Percentiles rank a stretch among this genome's conserved stretches.
These are phyloP conservation scores for Scortum barcoo DNA, from an alignment of 2,113 vertebrate species.

Conservation along the genomic window DNA sequence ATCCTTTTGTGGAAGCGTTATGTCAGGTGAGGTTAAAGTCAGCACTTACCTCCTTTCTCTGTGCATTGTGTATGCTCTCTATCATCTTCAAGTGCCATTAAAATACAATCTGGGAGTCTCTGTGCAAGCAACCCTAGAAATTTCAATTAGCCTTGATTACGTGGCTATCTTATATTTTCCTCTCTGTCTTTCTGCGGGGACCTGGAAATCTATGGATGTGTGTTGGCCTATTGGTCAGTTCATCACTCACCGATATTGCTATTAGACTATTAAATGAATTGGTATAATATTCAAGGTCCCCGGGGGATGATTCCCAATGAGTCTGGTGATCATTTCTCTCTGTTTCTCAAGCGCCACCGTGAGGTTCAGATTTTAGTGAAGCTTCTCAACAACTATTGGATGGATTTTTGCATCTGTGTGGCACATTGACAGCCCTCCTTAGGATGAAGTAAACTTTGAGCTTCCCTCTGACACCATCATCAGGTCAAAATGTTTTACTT, in stretches of 20 bases:
- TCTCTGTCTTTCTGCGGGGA: neutral
- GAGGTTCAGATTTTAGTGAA: neutral
- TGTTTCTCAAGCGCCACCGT: neutral
- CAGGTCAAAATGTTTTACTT: neutral
- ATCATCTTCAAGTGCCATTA: neutral
- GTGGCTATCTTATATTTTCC: too few species aligned
- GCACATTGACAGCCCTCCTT: neutral
- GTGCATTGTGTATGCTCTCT: neutral
- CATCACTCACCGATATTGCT: neutral
- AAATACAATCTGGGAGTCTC: neutral
- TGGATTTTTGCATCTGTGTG: neutral
- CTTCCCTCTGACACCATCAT: neutral
- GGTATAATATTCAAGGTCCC: neutral
- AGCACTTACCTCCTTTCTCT: neutral
- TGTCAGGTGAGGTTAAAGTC: neutral
- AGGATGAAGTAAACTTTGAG: neutral
- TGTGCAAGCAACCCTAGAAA: neutral
- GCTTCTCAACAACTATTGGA: neutral
- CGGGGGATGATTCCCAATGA: neutral
- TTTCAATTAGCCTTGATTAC: slow-evolving; percentile 20
- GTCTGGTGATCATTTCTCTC: neutral
- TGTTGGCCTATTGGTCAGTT: neutral
- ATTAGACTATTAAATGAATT: neutral
- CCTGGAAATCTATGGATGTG: neutral
- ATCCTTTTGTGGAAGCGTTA: neutral